A percentile compares a stretch with the other conserved stretches of the same genome.
These are phyloP conservation scores for Epinotia brunnichana DNA, from an alignment of 2,888 invertebrate genomes.

Conservation along the genomic window DNA sequence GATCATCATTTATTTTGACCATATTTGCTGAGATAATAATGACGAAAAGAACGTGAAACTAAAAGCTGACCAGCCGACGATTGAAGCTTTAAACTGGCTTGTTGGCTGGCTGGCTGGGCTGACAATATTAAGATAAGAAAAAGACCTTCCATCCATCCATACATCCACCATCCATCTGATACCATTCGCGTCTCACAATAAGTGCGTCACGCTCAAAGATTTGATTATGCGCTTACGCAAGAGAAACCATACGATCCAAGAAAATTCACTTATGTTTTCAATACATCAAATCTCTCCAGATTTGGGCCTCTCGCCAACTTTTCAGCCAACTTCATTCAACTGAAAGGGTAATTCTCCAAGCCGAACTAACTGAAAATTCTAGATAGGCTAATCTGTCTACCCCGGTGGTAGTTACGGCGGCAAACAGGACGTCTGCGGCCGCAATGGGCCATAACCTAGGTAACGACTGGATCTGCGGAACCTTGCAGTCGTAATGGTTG, in stretches of 20 bases:
- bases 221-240: too few species aligned
- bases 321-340: background rate
- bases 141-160: too few species aligned
- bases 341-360: constrained; percentile 7
- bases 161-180: too few species aligned
- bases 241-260: background rate
- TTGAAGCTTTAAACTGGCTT: too few species aligned
- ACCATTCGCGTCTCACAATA: too few species aligned
- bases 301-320: background rate
- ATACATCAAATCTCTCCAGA: background rate
- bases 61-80: too few species aligned
- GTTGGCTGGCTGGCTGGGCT: too few species aligned
- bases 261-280: background rate
- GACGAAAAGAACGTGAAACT: too few species aligned
- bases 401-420: constrained; percentile 21
- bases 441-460: constrained; percentile 24
- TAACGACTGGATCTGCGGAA: constrained; percentile 23
- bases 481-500: constrained; percentile 10
- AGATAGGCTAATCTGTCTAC: constrained; percentile 31
- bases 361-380: constrained; percentile 9
- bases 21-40: too few species aligned
- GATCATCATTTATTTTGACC: too few species aligned
- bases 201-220: too few species aligned
- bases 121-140: too few species aligned
- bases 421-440: constrained; percentile 22